A percentile compares a stretch with the other conserved stretches of the same genome.
Conservation (phyloP, 1,140 invertebrate genomes). For the Hermatobates lingyangjiaoensis region DNA sequence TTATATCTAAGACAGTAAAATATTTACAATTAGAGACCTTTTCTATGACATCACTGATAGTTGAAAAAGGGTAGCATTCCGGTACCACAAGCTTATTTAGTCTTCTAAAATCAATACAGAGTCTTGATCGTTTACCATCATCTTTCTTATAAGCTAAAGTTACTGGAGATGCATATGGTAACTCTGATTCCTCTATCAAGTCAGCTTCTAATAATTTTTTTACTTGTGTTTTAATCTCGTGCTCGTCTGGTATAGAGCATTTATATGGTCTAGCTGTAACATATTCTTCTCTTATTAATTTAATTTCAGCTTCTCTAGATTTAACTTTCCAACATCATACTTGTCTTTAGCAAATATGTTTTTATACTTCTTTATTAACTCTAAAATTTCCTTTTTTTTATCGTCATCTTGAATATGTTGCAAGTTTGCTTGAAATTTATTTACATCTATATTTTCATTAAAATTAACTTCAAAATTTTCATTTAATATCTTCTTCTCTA, state of each 20-base stretch:
- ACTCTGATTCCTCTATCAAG: conserved; percentile 11
- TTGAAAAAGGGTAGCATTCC: conserved; percentile 13
- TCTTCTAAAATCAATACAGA: conserved; percentile 15
- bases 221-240: conserved; percentile 12
- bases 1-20: conserved; percentile 15
- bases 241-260: conserved; percentile 7
- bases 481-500: conserved; percentile 16
- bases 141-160: conserved; percentile 12
- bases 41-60: conserved; percentile 12
- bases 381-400: not conserved
- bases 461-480: conserved; percentile 1
- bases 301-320: conserved; percentile 5
- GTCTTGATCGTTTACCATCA: conserved; percentile 8
- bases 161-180: conserved; percentile 11
- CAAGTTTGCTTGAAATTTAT: not conserved
- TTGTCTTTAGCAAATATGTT: conserved; percentile 12
- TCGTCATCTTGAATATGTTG: not conserved
- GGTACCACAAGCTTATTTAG: conserved; percentile 11
- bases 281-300: conserved; percentile 8
- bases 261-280: conserved; percentile 7
- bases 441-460: conserved; percentile 2
- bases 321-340: conserved; percentile 12
- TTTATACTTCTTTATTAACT: conserved; percentile 6
- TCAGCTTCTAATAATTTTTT: conserved; percentile 10
- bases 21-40: conserved; percentile 12